Percentiles rank a stretch among this genome's conserved stretches.
Evolutionary conservation across 2,888 invertebrate genomes (phyloP).

Genomic region (Spisula subtruncata): DNA sequence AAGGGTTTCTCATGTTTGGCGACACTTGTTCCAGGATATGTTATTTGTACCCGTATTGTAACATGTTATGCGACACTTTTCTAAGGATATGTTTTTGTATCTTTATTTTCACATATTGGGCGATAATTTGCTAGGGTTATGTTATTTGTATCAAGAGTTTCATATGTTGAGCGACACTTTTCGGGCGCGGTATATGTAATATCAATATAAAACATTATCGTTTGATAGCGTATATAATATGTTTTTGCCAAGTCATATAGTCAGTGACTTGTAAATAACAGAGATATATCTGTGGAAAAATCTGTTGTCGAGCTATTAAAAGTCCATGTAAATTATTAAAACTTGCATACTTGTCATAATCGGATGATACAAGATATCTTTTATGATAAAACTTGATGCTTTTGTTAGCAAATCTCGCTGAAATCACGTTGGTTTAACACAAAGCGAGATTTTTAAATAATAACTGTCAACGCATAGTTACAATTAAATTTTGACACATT

Average conservation of each 20-base stretch:
- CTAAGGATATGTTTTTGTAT: too few species aligned
- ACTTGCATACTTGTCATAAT: conserved; percentile 34
- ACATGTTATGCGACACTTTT: too few species aligned
- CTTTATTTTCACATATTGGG: too few species aligned
- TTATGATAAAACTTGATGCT: conserved; percentile 33
- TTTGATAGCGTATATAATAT: neutral
- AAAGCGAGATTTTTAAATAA: conserved; percentile 23
- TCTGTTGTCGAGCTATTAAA: neutral
- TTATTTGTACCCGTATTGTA: too few species aligned
- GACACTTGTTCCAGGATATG: too few species aligned
- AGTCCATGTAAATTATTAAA: conserved; percentile 22
- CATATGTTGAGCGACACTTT: too few species aligned
- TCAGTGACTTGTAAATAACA: neutral
- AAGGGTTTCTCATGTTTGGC: too few species aligned
- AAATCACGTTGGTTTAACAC: conserved; percentile 31
- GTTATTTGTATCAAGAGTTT: too few species aligned
- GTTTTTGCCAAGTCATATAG: neutral
- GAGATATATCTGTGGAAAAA: neutral
- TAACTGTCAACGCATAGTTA: conserved; percentile 26
- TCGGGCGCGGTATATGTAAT: too few species aligned
- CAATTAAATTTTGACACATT: conserved; percentile 7
- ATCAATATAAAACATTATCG: neutral
- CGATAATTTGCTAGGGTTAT: too few species aligned
- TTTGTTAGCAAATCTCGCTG: conserved; percentile 20
- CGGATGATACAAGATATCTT: conserved; percentile 8